These are phyloP conservation scores for Chaetodon trifascialis DNA, from an alignment of 2,113 vertebrate genomes.

Conservation along the genomic window DNA sequence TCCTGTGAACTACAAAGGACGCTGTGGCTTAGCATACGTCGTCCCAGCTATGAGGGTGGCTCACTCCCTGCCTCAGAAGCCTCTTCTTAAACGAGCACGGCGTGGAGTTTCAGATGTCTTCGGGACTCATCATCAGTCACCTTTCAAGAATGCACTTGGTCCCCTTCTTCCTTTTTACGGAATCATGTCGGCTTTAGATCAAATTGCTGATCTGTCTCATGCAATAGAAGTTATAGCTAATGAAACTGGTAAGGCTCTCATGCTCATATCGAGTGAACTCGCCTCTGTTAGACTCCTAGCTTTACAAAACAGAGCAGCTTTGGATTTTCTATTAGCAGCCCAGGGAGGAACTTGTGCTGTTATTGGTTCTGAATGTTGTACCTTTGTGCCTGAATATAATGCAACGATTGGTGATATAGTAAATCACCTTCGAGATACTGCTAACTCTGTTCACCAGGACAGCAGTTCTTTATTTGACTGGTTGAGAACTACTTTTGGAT, in stretches of 20 bases:
- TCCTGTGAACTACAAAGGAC: conserved; percentile 64
- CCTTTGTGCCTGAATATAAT: conserved; percentile 67
- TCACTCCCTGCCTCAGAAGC: conserved; percentile 33
- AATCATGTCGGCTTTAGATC: conserved; percentile 63
- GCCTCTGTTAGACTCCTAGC: conserved; percentile 58
- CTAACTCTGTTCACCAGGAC: conserved; percentile 40
- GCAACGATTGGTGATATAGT: conserved; percentile 47
- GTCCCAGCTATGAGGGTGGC: conserved; percentile 65
- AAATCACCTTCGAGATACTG: conserved; percentile 35
- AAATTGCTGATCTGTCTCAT: conserved; percentile 62
- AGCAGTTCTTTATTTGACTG: conserved; percentile 46
- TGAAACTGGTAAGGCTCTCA: conserved; percentile 44
- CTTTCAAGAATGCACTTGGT: conserved; percentile 47
- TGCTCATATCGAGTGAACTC: conserved; percentile 58
- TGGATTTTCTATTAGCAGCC: conserved; percentile 65
- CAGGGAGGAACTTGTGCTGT: conserved; percentile 63
- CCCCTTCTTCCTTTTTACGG: conserved; percentile 63
- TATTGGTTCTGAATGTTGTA: conserved; percentile 67
- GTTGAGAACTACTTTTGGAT: conserved; percentile 21
- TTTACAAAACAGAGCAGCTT: conserved; percentile 65
- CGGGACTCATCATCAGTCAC: conserved; percentile 61
- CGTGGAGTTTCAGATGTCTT: conserved; percentile 51
- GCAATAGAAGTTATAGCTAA: conserved; percentile 58
- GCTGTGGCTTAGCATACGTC: conserved; percentile 65
- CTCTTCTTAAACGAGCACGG: not conserved